Conservation (phyloP, 2,888 invertebrate genomes). For the Drosophila meridiana region DNA sequence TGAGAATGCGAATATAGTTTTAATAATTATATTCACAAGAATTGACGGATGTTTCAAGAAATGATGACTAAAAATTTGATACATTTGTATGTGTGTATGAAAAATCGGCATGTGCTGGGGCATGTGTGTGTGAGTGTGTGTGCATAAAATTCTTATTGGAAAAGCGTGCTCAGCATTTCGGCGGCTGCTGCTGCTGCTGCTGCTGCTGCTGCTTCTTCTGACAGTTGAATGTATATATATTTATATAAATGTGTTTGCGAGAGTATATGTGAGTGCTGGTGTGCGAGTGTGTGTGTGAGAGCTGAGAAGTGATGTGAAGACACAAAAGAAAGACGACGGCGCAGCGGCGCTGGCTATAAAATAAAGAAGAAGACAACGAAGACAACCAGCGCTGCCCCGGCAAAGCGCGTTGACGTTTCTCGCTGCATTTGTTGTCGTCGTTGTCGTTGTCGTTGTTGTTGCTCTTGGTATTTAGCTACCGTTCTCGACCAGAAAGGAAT, state of each 20-base stretch:
- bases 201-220: constrained; percentile 22
- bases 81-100: constrained; percentile 51
- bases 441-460: constrained; percentile 37
- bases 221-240: constrained; percentile 48
- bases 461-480: constrained; percentile 53
- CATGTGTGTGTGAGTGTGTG: constrained; percentile 39
- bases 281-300: constrained; percentile 51
- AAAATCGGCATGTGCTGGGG: constrained; percentile 72
- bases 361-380: constrained; percentile 61
- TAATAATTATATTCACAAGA: constrained; percentile 26
- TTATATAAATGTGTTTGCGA: constrained; percentile 16
- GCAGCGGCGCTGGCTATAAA: constrained; percentile 57
- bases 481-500: constrained; percentile 52
- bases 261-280: constrained; percentile 25
- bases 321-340: constrained; percentile 69
- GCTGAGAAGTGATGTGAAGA: constrained; percentile 67
- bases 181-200: constrained; percentile 57
- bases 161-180: constrained; percentile 80
- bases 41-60: constrained; percentile 27
- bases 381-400: constrained; percentile 58
- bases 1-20: constrained; percentile 33
- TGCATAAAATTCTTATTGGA: constrained; percentile 74
- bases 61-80: constrained; percentile 63
- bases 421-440: constrained; percentile 59
- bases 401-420: constrained; percentile 58